Percentiles rank a stretch among this genome's conserved stretches.
phyloP scores from a whole-genome alignment of 2,113 vertebrate species.

The Pseudorhombus dupliciocellatus region DNA sequence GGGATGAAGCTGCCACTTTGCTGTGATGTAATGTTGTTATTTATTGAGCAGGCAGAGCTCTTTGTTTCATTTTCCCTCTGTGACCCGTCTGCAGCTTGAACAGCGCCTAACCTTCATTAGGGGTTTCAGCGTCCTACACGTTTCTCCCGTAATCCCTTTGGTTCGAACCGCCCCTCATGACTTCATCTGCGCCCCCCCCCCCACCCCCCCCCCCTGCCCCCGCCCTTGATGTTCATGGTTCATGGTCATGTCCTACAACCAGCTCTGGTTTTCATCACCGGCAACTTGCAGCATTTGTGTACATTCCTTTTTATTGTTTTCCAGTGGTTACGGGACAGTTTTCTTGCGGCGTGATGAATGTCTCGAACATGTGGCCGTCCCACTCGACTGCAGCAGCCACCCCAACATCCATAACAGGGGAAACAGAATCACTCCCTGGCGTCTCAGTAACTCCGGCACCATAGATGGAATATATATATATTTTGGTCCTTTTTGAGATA shows the following conservation, averaged over 20 bases:
- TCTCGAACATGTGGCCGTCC: conserved; percentile 20
- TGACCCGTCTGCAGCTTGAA: background rate
- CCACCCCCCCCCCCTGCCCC: background rate
- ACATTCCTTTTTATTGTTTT: conserved; percentile 38
- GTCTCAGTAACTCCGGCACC: conserved; percentile 33
- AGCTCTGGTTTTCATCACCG: conserved; percentile 47
- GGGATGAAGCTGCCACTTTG: background rate
- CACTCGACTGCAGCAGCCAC: conserved; percentile 27
- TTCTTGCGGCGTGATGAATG: conserved; percentile 21
- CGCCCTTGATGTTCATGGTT: conserved; percentile 6
- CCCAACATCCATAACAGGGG: conserved; percentile 39
- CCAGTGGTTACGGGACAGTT: conserved; percentile 19
- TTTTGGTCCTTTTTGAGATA: conserved; percentile 21
- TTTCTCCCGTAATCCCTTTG: conserved; percentile 20
- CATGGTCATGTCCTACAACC: conserved; percentile 23
- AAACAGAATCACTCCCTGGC: conserved; percentile 64
- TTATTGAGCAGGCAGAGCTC: conserved; percentile 14
- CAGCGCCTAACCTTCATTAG: too few relatives aligned
- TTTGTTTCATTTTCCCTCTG: background rate
- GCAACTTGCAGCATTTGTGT: conserved; percentile 20
- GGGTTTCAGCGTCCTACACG: background rate
- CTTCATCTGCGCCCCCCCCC: background rate
- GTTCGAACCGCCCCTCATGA: conserved; percentile 15
- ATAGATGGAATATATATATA: conserved; percentile 30
- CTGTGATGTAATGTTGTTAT: conserved; percentile 18